Conservation (phyloP, 2,797 vertebrate species). For the Champsocephalus gunnari region DNA sequence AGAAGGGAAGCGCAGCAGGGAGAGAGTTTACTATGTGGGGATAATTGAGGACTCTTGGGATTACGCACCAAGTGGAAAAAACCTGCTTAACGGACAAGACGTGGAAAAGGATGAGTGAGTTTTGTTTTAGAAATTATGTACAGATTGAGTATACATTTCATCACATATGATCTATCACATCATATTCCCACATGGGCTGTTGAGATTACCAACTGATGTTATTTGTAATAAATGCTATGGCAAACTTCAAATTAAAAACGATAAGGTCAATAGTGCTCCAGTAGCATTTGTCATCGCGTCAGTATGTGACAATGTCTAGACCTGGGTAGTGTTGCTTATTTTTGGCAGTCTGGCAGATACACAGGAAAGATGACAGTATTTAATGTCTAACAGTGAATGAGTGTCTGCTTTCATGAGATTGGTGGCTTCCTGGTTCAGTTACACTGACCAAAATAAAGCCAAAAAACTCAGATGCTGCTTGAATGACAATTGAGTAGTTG, state of each 20-base stretch:
- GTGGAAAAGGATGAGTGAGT: conserved; percentile 86
- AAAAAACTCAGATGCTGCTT: background rate
- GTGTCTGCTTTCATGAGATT: background rate
- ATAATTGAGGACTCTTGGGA: conserved; percentile 92
- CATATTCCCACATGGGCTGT: background rate
- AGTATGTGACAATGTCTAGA: conserved; percentile 14
- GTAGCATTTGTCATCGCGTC: background rate
- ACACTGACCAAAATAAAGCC: background rate
- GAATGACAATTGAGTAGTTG: background rate
- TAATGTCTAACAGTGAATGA: conserved; percentile 7
- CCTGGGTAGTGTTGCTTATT: background rate
- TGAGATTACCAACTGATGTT: background rate
- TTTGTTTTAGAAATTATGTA: background rate
- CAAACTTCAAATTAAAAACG: too few relatives aligned
- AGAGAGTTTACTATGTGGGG: conserved; percentile 90
- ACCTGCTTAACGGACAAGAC: conserved; percentile 85
- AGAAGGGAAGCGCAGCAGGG: conserved; percentile 29
- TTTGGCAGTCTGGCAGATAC: background rate
- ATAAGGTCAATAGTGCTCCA: too few relatives aligned
- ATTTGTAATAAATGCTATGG: background rate
- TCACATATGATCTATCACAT: background rate
- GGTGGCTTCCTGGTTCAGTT: background rate
- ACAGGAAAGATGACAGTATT: conserved; percentile 10
- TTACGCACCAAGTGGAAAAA: conserved; percentile 90
- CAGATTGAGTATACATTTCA: background rate